A percentile compares a stretch with the other conserved stretches of the same genome.
Evolutionary conservation across 2,113 vertebrate genomes (phyloP).

Genomic region (Microcebus lehilahytsara): DNA sequence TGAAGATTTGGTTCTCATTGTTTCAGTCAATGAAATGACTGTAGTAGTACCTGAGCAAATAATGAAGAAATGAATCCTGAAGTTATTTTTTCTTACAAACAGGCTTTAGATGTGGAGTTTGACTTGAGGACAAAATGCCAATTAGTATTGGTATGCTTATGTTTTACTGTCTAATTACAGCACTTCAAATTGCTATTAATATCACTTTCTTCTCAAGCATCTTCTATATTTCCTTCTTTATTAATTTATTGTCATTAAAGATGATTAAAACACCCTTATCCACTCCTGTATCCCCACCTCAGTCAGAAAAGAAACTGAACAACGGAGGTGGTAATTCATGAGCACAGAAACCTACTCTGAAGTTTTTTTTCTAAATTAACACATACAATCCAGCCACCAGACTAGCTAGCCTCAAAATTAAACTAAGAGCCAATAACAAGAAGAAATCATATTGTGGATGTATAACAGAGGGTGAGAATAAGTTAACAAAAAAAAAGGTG

Average conservation of each 20-base stretch:
- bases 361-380: background rate
- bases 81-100: background rate
- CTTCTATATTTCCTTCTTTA: background rate
- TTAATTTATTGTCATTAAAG: background rate
- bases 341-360: background rate
- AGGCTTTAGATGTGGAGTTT: background rate
- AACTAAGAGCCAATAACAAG: background rate
- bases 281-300: no score
- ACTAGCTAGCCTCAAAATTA: background rate
- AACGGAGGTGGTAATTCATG: background rate
- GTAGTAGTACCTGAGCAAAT: background rate
- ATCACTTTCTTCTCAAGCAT: background rate
- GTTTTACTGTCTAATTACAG: background rate
- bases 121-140: background rate
- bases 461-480: background rate
- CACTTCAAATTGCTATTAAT: background rate
- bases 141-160: background rate
- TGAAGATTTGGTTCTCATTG: background rate
- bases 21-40: background rate
- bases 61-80: background rate
- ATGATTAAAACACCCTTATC: background rate
- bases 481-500: background rate
- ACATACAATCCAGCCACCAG: background rate
- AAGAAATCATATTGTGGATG: background rate
- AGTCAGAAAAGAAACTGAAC: background rate